Evolutionary conservation across 2,888 invertebrate species (phyloP), one percentile per base, ranked within the genome.

Genomic region (Nomada flava): DNA sequence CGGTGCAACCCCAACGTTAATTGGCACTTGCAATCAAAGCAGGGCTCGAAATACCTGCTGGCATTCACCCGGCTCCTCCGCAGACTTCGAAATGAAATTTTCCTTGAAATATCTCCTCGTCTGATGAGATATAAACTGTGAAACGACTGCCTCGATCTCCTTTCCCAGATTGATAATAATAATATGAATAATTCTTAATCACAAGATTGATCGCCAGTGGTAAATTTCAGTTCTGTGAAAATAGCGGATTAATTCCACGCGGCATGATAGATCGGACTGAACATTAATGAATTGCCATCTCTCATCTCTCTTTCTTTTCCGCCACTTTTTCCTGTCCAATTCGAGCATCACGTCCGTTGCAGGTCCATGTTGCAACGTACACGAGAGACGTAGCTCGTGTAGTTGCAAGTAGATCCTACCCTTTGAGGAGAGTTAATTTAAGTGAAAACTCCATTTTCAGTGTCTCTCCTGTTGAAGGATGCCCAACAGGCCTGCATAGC

Each of bases 371-470:
- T 78, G 73, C 82, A 73, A 50, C 55, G 52, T 74, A 68, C 76
- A 77, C 77, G 64, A 57, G 72, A 69, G 74, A 82, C 67, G 63
- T 47, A 47, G 64, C 63, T 63, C 42, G 68, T 52, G 75, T 44
- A 71, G 77, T 60, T 62, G 64, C 62, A 29, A 72, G 83, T 53
- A 65, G 76, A 82, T 75, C 72, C 71, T 23, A 65, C 42, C 67
- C 83, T 83, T 83, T 83, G 83, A 81, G 79, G 71, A 70, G 85
- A 88, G 88, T 88, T 89, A 85, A 89, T 89, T 89, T 84, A 83
- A 88, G 85, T 80, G 89, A 78, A 85, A 89, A 89, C 81, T 88
- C 83, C 79, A 89, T 85, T 86, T 84, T 84, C 84, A 76, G 84
- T 84, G 80, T 89, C 78, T 65, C 83, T 76, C 50, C 64, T 62